Evolutionary conservation across 2,113 vertebrate species (phyloP).

Genomic region (Larimichthys polyactis): DNA sequence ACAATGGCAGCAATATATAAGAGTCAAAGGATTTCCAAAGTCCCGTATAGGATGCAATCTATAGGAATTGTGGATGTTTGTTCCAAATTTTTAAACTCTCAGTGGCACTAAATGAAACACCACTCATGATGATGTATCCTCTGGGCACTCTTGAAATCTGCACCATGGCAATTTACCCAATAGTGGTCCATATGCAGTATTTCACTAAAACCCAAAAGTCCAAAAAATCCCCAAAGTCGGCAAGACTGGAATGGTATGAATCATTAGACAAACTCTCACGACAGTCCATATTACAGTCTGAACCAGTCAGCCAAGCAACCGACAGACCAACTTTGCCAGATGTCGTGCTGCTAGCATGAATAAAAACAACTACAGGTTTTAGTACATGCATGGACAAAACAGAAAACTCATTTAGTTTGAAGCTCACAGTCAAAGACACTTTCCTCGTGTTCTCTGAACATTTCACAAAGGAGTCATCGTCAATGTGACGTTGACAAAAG

Average conservation of each 20-base stretch:
- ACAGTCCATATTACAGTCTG: not conserved
- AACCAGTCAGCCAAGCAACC: not conserved
- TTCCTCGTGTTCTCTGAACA: not conserved
- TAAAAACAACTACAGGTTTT: not conserved
- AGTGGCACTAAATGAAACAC: not conserved
- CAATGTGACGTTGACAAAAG: slow-evolving; percentile 1
- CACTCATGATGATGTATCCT: not conserved
- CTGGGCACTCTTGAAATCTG: not conserved
- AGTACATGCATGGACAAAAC: not conserved
- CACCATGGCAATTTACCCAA: not conserved
- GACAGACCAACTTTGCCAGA: too few species aligned
- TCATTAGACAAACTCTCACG: too few species aligned
- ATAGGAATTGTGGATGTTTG: too few species aligned
- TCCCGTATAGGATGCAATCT: too few species aligned
- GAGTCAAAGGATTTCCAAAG: too few species aligned
- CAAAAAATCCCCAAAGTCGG: not conserved
- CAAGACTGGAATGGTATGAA: too few species aligned
- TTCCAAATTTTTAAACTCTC: not conserved
- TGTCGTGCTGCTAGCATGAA: not conserved
- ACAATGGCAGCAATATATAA: not conserved
- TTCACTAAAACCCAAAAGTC: not conserved
- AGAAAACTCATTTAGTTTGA: slow-evolving; percentile 7
- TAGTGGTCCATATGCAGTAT: not conserved
- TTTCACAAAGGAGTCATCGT: not conserved
- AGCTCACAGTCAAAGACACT: slow-evolving; percentile 2